A percentile compares a stretch with the other conserved stretches of the same genome.
phyloP scores from a whole-genome alignment of 2,888 invertebrate genomes.

The Suillia variegata region DNA sequence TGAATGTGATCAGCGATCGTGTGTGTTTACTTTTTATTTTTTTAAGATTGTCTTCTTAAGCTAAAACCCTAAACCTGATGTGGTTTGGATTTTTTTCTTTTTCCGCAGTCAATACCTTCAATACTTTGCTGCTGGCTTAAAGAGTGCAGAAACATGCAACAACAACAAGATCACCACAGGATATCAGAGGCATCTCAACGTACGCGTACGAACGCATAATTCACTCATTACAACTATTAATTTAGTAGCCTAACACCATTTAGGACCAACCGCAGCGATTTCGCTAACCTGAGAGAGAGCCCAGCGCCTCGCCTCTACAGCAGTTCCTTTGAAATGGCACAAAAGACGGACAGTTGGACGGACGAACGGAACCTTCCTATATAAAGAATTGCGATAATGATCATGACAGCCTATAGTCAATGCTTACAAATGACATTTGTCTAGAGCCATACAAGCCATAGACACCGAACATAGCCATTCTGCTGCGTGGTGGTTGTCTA shows the following conservation, averaged over 20 bases:
- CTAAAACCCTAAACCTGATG: not conserved
- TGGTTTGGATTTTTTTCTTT: not conserved
- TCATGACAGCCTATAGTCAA: conserved; percentile 59
- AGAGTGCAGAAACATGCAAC: not conserved
- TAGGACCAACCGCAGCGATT: conserved; percentile 55
- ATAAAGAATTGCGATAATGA: conserved; percentile 55
- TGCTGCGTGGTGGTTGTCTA: conserved; percentile 29
- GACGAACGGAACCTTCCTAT: too few species aligned
- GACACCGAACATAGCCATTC: conserved; percentile 26
- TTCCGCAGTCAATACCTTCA: not conserved
- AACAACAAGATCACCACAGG: not conserved
- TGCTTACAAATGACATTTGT: conserved; percentile 55
- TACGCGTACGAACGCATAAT: conserved; percentile 30
- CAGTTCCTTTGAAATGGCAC: conserved; percentile 11
- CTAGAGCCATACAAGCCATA: conserved; percentile 23
- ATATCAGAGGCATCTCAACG: not conserved
- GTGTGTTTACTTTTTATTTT: too few species aligned
- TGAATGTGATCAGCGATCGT: not conserved
- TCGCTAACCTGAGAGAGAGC: not conserved
- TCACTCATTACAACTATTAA: conserved; percentile 47
- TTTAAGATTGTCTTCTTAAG: too few species aligned
- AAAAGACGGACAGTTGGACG: too few species aligned
- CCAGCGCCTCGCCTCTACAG: conserved; percentile 26
- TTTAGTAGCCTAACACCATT: conserved; percentile 38
- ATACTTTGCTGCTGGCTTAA: not conserved